phyloP scores from a whole-genome alignment of 35 echinoderm and acorn worm species.

The Ophiothrix spiculata region DNA sequence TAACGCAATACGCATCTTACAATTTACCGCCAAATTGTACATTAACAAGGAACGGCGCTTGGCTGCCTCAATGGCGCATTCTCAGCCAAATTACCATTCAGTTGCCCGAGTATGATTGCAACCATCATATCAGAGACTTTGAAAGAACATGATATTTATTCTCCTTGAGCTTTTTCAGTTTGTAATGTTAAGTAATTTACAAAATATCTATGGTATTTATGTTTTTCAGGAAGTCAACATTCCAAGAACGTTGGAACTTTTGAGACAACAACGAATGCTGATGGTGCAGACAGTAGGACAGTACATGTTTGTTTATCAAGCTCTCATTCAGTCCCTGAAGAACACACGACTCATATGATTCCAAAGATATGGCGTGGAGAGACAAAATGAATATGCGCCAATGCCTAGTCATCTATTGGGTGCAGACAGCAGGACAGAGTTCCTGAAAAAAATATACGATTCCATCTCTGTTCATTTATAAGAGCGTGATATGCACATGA shows the following conservation, averaged over 20 bases:
- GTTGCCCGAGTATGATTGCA: too few species aligned
- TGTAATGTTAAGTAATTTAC: background rate
- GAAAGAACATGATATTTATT: too few species aligned
- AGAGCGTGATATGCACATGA: background rate
- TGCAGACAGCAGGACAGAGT: conserved; percentile 92
- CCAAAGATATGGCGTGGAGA: too few species aligned
- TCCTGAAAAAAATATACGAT: too few species aligned
- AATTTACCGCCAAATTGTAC: too few species aligned
- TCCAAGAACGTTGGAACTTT: conserved; percentile 77
- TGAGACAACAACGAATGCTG: conserved; percentile 90
- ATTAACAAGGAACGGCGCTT: too few species aligned
- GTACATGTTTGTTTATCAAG: conserved; percentile 92
- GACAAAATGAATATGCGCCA: background rate
- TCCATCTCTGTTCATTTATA: too few species aligned
- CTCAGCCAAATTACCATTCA: too few species aligned
- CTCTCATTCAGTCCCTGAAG: conserved; percentile 82
- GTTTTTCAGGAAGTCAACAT: conserved; percentile 90
- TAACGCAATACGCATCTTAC: too few species aligned
- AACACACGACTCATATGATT: conserved; percentile 90
- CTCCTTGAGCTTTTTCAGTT: too few species aligned
- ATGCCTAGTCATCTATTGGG: conserved; percentile 17
- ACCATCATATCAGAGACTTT: too few species aligned
- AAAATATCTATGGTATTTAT: conserved; percentile 17
- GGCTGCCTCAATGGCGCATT: too few species aligned
- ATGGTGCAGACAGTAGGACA: conserved; percentile 97